These are phyloP conservation scores for Gymnopithys bicolor DNA, from an alignment of 2,797 vertebrate genomes.

Conservation along the genomic window DNA sequence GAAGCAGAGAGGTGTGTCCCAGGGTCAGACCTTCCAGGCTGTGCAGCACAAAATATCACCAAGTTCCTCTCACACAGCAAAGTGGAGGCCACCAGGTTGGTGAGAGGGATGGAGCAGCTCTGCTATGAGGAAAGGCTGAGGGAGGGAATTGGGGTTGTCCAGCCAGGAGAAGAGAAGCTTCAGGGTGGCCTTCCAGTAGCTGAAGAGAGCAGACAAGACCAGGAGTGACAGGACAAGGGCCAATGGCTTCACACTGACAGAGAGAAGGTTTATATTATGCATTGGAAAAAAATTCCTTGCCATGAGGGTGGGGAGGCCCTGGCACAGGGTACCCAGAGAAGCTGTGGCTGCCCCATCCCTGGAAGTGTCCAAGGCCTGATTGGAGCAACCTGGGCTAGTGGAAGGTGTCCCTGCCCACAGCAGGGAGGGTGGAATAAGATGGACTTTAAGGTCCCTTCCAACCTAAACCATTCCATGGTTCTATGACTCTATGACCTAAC, in stretches of 20 bases:
- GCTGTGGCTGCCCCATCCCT: neutral
- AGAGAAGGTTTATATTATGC: too few species aligned
- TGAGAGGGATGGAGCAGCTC: neutral
- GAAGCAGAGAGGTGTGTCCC: neutral
- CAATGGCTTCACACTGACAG: neutral
- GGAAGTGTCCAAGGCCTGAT: neutral
- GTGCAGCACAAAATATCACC: neutral
- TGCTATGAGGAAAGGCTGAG: neutral
- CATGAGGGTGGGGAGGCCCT: rapidly evolving
- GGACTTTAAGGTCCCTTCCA: neutral
- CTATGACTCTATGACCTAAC: neutral
- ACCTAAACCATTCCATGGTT: neutral
- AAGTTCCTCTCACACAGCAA: neutral
- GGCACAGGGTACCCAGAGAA: rapidly evolving
- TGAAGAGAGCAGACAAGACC: neutral
- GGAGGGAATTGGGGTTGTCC: neutral
- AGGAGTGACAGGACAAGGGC: neutral
- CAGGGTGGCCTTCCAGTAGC: neutral
- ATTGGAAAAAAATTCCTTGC: neutral
- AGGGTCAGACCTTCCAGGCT: neutral
- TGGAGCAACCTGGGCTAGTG: rapidly evolving
- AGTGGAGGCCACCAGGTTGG: neutral
- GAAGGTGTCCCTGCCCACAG: neutral
- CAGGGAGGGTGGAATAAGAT: neutral
- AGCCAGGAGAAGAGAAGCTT: neutral